A percentile compares a stretch with the other conserved stretches of the same genome.
phyloP scores from a whole-genome alignment of 2,888 invertebrate species.

The Tipula helvola region DNA sequence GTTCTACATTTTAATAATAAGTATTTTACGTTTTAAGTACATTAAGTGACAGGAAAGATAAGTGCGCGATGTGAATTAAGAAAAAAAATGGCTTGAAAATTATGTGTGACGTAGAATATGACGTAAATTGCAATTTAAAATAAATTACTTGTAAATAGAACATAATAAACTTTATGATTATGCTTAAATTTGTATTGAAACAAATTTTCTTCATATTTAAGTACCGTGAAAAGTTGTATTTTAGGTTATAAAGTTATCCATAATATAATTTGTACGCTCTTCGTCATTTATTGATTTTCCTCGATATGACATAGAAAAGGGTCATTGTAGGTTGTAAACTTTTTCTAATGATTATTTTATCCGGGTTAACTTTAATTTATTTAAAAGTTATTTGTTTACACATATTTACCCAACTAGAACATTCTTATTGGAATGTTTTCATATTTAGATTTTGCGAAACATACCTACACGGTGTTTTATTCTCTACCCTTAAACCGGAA shows the following conservation, averaged over 20 bases:
- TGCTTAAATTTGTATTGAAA: not conserved
- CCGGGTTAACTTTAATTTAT: too few species aligned
- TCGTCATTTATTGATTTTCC: not conserved
- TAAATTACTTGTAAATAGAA: not conserved
- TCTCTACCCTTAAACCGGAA: too few species aligned
- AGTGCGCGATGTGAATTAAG: not conserved
- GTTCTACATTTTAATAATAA: not conserved
- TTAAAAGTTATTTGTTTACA: too few species aligned
- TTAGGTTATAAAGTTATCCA: not conserved
- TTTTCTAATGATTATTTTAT: not conserved
- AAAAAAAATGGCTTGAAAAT: not conserved
- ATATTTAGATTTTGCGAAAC: too few species aligned
- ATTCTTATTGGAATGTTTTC: too few species aligned
- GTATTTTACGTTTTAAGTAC: not conserved
- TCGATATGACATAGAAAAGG: not conserved
- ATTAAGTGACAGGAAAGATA: not conserved
- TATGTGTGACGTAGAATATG: not conserved
- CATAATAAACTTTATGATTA: not conserved
- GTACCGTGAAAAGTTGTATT: not conserved
- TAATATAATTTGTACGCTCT: not conserved
- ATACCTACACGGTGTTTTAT: too few species aligned
- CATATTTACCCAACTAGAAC: too few species aligned
- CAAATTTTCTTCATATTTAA: not conserved
- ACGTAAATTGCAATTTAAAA: constrained; percentile 4
- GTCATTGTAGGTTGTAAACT: not conserved